Conservation (phyloP, 2,797 vertebrate genomes). For the Poeciliopsis infans region DNA sequence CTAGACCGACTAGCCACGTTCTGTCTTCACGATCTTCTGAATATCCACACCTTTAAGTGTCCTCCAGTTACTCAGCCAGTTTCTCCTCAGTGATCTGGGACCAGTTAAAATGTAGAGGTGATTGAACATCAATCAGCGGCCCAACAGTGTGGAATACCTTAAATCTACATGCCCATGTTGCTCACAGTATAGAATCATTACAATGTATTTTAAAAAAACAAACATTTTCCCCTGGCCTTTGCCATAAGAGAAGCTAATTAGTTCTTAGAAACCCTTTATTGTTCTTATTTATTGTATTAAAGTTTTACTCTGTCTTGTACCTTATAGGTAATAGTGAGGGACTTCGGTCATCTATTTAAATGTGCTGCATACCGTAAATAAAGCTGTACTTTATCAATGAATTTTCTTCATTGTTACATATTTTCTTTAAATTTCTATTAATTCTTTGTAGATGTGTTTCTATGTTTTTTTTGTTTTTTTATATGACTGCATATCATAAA, state of each 20-base stretch:
- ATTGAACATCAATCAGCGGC: too few relatives aligned
- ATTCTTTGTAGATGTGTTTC: too few relatives aligned
- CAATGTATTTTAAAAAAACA: not conserved
- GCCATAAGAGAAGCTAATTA: not conserved
- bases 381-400: too few relatives aligned
- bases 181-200: not conserved
- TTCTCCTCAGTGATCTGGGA: not conserved
- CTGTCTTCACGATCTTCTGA: not conserved
- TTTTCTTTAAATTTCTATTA: too few relatives aligned
- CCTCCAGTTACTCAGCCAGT: not conserved
- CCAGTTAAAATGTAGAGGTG: not conserved
- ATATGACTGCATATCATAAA: too few relatives aligned
- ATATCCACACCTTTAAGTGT: not conserved
- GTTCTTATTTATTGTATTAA: not conserved
- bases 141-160: not conserved
- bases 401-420: too few relatives aligned
- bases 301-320: not conserved
- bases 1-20: not conserved
- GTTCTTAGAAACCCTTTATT: not conserved
- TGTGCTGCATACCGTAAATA: too few relatives aligned
- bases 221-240: not conserved
- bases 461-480: too few relatives aligned
- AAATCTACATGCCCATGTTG: not conserved
- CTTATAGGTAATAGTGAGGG: not conserved
- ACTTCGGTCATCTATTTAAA: not conserved